Conservation (phyloP, 2,888 invertebrate species). For the Acanthacorydalis orientalis region DNA sequence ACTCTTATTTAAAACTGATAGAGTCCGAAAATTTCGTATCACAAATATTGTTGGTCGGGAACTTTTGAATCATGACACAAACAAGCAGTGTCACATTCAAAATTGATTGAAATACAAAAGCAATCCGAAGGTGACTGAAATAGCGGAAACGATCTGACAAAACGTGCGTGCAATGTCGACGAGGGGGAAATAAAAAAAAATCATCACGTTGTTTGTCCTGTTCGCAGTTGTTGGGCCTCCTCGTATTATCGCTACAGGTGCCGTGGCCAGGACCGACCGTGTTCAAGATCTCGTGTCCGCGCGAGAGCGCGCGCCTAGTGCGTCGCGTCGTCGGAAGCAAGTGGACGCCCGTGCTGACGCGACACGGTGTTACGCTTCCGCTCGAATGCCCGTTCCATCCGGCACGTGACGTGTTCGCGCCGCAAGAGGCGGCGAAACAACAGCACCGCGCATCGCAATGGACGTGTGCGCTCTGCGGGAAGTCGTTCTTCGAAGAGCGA, state of each 20-base stretch:
- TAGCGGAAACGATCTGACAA: too few species aligned
- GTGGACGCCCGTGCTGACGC: conserved; percentile 79
- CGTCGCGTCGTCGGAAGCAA: conserved; percentile 77
- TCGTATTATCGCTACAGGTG: conserved; percentile 57
- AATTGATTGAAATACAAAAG: too few species aligned
- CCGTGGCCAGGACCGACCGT: conserved; percentile 79
- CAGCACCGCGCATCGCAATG: conserved; percentile 76
- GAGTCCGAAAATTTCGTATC: too few species aligned
- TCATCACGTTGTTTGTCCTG: background rate
- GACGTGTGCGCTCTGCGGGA: conserved; percentile 82
- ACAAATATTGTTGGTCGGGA: too few species aligned
- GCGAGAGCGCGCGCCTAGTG: conserved; percentile 78
- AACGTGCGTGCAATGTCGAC: too few species aligned
- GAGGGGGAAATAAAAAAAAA: too few species aligned
- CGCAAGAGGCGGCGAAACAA: conserved; percentile 70
- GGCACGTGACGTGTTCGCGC: conserved; percentile 70
- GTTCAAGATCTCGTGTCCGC: conserved; percentile 73
- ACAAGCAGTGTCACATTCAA: too few species aligned
- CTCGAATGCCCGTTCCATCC: conserved; percentile 84
- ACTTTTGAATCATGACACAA: too few species aligned
- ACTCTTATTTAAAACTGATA: too few species aligned
- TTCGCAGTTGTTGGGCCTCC: conserved; percentile 58
- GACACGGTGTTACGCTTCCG: conserved; percentile 73
- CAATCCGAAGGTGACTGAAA: too few species aligned
- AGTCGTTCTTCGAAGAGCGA: conserved; percentile 79